A percentile compares a stretch with the other conserved stretches of the same genome.
Conservation (phyloP, 2,797 vertebrate genomes). For the Acanthiza pusilla region DNA sequence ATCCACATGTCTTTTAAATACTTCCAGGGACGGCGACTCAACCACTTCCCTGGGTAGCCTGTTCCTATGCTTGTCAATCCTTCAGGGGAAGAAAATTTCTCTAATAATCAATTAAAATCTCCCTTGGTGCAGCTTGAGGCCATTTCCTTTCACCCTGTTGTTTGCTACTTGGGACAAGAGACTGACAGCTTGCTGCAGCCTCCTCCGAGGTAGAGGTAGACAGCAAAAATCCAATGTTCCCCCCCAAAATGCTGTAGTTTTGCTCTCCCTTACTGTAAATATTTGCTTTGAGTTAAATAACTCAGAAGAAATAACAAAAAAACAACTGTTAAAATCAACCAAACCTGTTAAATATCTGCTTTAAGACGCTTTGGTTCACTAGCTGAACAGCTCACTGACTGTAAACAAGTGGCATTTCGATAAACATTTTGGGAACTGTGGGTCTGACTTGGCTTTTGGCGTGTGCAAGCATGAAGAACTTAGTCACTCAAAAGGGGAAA, state of each 20-base stretch:
- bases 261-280: background rate
- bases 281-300: background rate
- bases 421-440: background rate
- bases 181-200: background rate
- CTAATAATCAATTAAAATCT: background rate
- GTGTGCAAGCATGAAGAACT: background rate
- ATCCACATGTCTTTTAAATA: background rate
- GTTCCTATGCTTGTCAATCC: background rate
- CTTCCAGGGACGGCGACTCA: background rate
- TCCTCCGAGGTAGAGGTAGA: accelerated
- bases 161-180: background rate
- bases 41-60: background rate
- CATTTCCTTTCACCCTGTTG: background rate
- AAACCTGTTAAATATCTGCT: background rate
- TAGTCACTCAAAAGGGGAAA: background rate
- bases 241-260: background rate
- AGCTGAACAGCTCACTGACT: background rate
- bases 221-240: accelerated
- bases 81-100: background rate
- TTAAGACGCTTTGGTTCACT: background rate
- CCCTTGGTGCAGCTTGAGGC: background rate
- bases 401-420: background rate
- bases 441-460: background rate
- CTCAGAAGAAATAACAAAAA: background rate
- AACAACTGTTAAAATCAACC: background rate